These are phyloP conservation scores for Drosophila parabipectinata DNA, from an alignment of 1,140 invertebrate genomes.

Conservation along the genomic window DNA sequence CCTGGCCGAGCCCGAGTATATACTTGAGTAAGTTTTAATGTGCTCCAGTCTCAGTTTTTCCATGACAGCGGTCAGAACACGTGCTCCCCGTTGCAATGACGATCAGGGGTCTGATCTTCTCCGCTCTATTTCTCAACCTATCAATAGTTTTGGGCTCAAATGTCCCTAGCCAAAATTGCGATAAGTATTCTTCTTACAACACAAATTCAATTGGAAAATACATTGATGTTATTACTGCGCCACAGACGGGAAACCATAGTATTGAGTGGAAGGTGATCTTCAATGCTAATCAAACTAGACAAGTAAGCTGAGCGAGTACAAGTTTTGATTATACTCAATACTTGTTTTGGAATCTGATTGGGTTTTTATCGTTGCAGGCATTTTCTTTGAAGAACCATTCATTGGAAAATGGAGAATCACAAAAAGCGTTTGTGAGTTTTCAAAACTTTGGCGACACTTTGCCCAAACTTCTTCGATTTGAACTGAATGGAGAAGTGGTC, in stretches of 20 bases:
- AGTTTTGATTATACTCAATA: neutral
- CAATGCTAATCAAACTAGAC: neutral
- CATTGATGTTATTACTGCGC: neutral
- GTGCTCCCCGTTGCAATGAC: neutral
- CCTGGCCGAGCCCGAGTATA: too few species aligned
- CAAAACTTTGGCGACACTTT: neutral
- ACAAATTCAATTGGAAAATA: neutral
- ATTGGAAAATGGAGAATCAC: neutral
- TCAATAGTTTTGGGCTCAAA: neutral
- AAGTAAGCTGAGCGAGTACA: neutral
- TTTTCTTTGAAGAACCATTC: neutral
- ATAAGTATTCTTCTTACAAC: neutral
- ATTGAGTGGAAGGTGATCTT: neutral
- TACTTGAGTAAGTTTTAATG: neutral
- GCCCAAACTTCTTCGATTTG: neutral
- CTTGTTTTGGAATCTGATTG: neutral
- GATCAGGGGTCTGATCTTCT: neutral
- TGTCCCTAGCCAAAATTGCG: neutral
- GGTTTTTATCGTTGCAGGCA: neutral
- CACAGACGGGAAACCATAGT: neutral
- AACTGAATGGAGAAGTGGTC: neutral
- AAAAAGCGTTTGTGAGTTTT: neutral
- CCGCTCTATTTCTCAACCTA: neutral
- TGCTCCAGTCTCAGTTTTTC: neutral
- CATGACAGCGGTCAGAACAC: neutral